Base-by-base conservation (phyloP, 2,113 vertebrate genomes). In the Struthio camelus region DNA sequence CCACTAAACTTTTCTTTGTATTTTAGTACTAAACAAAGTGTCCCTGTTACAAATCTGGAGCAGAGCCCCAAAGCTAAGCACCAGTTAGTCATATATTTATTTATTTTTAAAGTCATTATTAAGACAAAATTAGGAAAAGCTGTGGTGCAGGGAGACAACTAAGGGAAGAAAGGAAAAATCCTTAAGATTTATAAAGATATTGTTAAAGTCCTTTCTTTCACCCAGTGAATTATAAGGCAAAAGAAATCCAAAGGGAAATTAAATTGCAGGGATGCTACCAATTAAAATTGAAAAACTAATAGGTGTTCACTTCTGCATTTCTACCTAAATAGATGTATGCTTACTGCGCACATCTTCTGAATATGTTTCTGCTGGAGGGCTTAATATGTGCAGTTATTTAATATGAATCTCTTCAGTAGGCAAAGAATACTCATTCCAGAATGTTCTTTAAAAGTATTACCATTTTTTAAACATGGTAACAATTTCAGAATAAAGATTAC, bases 261-360 rank as follows among this genome's bases (percentile, higher is more conserved):
- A 85, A 94, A 91, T 96, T 93, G 77, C 64, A 93, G 64, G 69
- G 64, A 88, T 89, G 87, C 69, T 94, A 40, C 91, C 89, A 95
- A 93, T 97, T 96, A 95, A 97, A 96, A 78, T 6, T 50, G 72
- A 80, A 93, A 69, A 87, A 8, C 61, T 67, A 93, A 96, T 94
- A 91, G 88, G 54, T 90, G 83, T 85, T 95, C 93, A 67, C 32
- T 71, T 85, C 92, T 94, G 80, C 79, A 70, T 95, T 92, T 97
- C 81, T 90, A 34, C 84, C 89, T 81, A 92, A 90, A 94, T 93
- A 95, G 91, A 88, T 93, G 73, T 89, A 88, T 93, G 73, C 91
- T 91, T 78, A 32, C 85, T 87, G 90, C 86, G 77, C 96, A 75
- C 65, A 77, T 88, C 90, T 79, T 86, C 72, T 58, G 80, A 77